Evolutionary conservation across 2,113 vertebrate species (phyloP).

Genomic region (Leuciscus idus): DNA sequence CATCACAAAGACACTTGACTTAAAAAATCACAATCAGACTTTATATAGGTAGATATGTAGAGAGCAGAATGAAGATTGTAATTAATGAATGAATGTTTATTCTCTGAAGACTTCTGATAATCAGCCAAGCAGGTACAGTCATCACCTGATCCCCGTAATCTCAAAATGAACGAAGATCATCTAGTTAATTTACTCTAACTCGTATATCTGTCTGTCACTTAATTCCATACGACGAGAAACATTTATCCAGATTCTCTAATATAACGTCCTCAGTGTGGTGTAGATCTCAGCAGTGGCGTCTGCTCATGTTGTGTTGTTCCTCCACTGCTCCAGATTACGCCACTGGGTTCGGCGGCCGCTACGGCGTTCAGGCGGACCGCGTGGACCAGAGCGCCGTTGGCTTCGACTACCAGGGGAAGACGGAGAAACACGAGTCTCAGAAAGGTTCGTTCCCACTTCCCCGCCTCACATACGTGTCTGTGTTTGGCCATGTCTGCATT

Average conservation of each 20-base stretch:
- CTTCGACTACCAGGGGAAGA: slow-evolving; percentile 94
- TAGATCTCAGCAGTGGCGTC: neutral
- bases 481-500: neutral
- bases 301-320: neutral
- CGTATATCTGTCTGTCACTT: too few species aligned
- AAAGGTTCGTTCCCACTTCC: slow-evolving; percentile 79
- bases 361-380: slow-evolving; percentile 79
- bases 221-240: too few species aligned
- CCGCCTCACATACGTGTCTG: neutral
- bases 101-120: too few species aligned
- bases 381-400: slow-evolving; percentile 92
- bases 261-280: neutral
- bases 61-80: too few species aligned
- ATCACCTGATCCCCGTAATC: too few species aligned
- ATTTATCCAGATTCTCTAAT: neutral
- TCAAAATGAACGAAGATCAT: too few species aligned
- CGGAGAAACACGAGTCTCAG: slow-evolving; percentile 94
- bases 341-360: slow-evolving; percentile 77
- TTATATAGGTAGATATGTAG: too few species aligned
- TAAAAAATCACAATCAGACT: too few species aligned
- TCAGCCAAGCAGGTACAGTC: too few species aligned
- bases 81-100: too few species aligned
- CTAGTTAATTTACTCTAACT: too few species aligned
- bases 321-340: slow-evolving; percentile 73
- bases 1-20: too few species aligned